Percentiles rank a stretch among this genome's conserved stretches.
These are phyloP conservation scores for Tachina grossa DNA, from an alignment of 2,888 invertebrate genomes.

Conservation along the genomic window DNA sequence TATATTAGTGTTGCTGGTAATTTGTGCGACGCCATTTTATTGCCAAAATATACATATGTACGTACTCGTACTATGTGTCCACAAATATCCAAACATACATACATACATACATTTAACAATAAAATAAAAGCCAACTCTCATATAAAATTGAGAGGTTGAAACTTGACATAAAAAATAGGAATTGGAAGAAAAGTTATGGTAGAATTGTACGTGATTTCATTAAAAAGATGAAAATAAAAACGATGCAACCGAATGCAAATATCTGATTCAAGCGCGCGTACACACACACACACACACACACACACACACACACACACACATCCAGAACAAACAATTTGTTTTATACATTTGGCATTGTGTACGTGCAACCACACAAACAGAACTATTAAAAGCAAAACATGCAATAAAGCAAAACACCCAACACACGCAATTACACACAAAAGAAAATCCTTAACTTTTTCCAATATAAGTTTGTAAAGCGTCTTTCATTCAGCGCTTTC, in stretches of 20 bases:
- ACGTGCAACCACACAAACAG: slow-evolving; percentile 72
- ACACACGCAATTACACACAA: slow-evolving; percentile 62
- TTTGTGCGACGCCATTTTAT: slow-evolving; percentile 69
- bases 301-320: slow-evolving; percentile 37
- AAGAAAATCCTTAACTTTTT: slow-evolving; percentile 48
- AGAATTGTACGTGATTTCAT: slow-evolving; percentile 72
- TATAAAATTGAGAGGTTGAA: slow-evolving; percentile 60
- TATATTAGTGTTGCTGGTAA: slow-evolving; percentile 59
- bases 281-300: slow-evolving; percentile 53
- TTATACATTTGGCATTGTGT: slow-evolving; percentile 65
- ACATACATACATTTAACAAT: slow-evolving; percentile 23
- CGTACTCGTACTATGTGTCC: neutral
- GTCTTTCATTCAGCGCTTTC: no score
- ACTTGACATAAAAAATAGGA: slow-evolving; percentile 33
- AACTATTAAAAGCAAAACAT: slow-evolving; percentile 62
- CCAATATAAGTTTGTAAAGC: slow-evolving; percentile 22
- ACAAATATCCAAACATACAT: neutral
- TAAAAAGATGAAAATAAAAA: slow-evolving; percentile 66
- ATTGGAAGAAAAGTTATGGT: slow-evolving; percentile 63
- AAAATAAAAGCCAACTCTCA: slow-evolving; percentile 56
- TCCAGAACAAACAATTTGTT: slow-evolving; percentile 71
- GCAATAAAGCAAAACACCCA: slow-evolving; percentile 41
- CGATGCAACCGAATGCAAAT: slow-evolving; percentile 72
- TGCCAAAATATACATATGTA: slow-evolving; percentile 56
- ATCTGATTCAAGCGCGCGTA: slow-evolving; percentile 62